phyloP scores from a whole-genome alignment of 2,888 invertebrate genomes.

The Strigamia transsilvanica region DNA sequence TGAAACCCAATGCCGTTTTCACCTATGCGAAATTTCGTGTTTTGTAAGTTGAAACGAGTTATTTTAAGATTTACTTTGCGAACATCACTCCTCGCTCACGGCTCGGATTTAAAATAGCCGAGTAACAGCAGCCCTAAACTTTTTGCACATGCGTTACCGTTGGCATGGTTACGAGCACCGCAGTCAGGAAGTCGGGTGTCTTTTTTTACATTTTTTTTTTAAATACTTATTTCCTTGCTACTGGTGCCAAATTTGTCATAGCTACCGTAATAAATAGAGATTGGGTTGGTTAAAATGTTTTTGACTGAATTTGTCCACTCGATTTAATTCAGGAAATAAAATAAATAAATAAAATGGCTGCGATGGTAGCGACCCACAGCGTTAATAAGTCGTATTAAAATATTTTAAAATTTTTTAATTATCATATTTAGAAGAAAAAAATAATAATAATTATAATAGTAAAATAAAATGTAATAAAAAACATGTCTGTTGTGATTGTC shows the following conservation, averaged over 20 bases:
- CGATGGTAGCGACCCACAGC: no score
- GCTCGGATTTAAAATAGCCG: slow-evolving; percentile 33
- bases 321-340: neutral
- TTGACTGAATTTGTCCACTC: neutral
- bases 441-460: no score
- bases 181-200: neutral
- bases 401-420: no score
- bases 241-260: neutral
- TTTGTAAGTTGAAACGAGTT: slow-evolving; percentile 34
- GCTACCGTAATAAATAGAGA: neutral
- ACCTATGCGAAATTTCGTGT: neutral
- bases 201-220: neutral
- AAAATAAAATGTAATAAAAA: neutral
- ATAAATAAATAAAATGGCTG: neutral
- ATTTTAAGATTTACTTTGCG: slow-evolving; percentile 37
- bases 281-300: neutral
- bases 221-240: neutral
- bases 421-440: neutral
- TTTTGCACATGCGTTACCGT: slow-evolving; percentile 28
- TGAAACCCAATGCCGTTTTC: neutral
- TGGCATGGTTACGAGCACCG: neutral
- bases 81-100: slow-evolving; percentile 16
- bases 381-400: no score
- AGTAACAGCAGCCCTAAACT: slow-evolving; percentile 16
- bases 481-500: neutral